Evolutionary conservation across 2,888 invertebrate species (phyloP), one percentile per base, ranked within the genome.

Genomic region (Lymantria monacha): DNA sequence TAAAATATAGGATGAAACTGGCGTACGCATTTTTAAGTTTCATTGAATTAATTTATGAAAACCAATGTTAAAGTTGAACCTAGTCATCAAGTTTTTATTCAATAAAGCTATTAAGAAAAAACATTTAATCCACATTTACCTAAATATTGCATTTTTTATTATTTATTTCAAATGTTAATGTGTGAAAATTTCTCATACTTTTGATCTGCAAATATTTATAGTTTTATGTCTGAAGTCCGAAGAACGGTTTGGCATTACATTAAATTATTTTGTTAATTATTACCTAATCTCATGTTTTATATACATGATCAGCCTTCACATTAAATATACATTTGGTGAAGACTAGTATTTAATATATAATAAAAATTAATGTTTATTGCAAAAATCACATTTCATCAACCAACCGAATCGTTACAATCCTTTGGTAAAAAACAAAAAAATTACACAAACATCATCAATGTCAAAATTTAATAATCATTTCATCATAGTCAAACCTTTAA

Each of bases 281-380:
- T 36, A 56, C 58, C 65, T 56, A 55, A 63, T 57, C 44, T 59
- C 48, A 53, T 55, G 59, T 49, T 54, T 61, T 53, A 45, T 45
- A 50, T 51, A 52, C 52, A 52, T 51, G 51, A 53, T 53, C 49
- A 63, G 77, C 63, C 74, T 75, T 73, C 78, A 75, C 76, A 50
- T 66, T 66, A 64, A 65, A 64, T 66, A 66, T 59, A 65, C 48
- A 69, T 76, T 76, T 75, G 66, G 74, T 69, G 79, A 79, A 78
- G 76, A 74, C 76, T 76, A 74, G 74, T 50, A 41, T n/a, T 53
- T 61, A 3, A 51, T 45, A 51, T 42, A 57, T 47, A 59, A 53
- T 14, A 14, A 9, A 13, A 40, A 13, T 46, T 51, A 52, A n/a
- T 22, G 43, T 44, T 56, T 57, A 55, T 60, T 56, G 53, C 47